Base-by-base conservation (phyloP, 2,888 invertebrate genomes). In the Apodemia duryi region DNA sequence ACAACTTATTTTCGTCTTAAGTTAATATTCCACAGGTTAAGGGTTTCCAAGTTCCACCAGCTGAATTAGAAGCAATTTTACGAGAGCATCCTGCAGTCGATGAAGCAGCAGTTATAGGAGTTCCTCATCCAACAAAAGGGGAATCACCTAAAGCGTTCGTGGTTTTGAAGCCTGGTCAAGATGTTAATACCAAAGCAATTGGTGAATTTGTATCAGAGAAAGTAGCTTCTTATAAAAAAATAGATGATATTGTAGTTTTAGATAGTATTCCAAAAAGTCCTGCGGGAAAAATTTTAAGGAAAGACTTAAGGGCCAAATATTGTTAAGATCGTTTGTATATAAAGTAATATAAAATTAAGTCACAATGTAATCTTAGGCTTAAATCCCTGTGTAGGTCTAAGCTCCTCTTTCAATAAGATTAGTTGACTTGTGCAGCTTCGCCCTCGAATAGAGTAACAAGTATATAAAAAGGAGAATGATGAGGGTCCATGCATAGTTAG, bases 61-160 rank as follows among this genome's bases (percentile, higher is more conserved):
- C 98, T 1, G 98, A 98, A 82, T 82, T 98, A 46, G 98, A 98
- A 86, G 95, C 93, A 46, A 74, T 96, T 6, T 81, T 97, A 5
- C 91, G 96, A 32, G 92, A 93, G 6, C 95, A 97, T 84, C 96
- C 96, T 0, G 93, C 94, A 35, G 93, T 98, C 0, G 81, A 84
- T 11, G 98, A 98, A 74, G 97, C 96, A 0, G 98, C 96, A 0
- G 98, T 98, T 0, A 90, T 98, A 66, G 98, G 97, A 1, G 85
- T 96, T 2, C 94, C 95, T 0, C 94, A 97, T 77, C 87, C 93
- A 0, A 80, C 86, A 6, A 93, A 91, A 69, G 97, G 97, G 1
- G 97, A 98, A 86, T 91, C 94, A 1, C 97, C 97, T 0, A 94
- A 94, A 77, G 97, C 97, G 0, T 96, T 95, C 73, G 88, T 97